Evolutionary conservation across 2,888 invertebrate species (phyloP).

Genomic region (Eilema griseolum): DNA sequence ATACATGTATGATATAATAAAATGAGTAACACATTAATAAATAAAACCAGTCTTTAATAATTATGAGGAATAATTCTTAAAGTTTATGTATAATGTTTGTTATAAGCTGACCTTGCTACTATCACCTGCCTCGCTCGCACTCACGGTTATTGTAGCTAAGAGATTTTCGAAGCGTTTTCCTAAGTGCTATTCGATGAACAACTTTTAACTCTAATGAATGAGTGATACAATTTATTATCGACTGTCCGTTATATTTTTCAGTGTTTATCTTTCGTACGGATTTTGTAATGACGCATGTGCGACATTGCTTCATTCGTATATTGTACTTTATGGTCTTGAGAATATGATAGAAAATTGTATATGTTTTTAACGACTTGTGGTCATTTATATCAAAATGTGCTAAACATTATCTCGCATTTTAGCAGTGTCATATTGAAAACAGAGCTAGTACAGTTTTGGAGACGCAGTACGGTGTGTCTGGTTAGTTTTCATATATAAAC

Average conservation of each 20-base stretch:
- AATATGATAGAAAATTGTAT: conserved; percentile 50
- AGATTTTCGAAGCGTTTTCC: conserved; percentile 80
- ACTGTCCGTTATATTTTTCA: conserved; percentile 61
- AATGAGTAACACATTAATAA: conserved; percentile 28
- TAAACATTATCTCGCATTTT: conserved; percentile 78
- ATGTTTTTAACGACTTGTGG: conserved; percentile 26
- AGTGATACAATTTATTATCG: conserved; percentile 57
- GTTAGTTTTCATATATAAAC: conserved; percentile 26
- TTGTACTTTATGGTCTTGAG: conserved; percentile 37
- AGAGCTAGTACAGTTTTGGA: conserved; percentile 61
- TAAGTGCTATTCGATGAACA: conserved; percentile 51
- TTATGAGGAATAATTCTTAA: conserved; percentile 48
- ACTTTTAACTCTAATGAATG: conserved; percentile 57
- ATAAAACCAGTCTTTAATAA: conserved; percentile 49
- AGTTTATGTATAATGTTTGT: conserved; percentile 64
- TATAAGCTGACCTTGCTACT: conserved; percentile 75
- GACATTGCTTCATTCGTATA: conserved; percentile 33
- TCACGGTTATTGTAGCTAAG: conserved; percentile 53
- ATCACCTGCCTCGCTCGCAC: conserved; percentile 68
- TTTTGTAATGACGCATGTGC: conserved; percentile 53
- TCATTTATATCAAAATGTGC: conserved; percentile 45
- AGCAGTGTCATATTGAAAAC: conserved; percentile 83
- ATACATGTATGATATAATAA: conserved; percentile 4
- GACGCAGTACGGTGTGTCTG: conserved; percentile 38
- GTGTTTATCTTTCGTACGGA: conserved; percentile 72